phyloP scores from a whole-genome alignment of 2,113 vertebrate genomes.

The Apodemus speciosus region DNA sequence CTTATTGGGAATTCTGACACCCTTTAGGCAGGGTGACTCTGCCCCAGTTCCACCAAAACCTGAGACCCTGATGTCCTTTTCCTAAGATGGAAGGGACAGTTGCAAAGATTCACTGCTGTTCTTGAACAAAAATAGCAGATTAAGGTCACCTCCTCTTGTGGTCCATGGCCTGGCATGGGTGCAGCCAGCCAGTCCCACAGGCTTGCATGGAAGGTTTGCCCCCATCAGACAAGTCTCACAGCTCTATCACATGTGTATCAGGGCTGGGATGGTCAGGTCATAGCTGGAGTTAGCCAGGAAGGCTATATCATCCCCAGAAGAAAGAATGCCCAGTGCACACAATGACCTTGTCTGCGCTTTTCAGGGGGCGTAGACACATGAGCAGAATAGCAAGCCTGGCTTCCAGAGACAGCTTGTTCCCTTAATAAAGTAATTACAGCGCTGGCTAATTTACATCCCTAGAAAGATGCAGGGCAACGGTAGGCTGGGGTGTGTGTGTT shows the following conservation, averaged over 20 bases:
- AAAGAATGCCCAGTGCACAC: background rate
- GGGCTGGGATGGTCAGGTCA: background rate
- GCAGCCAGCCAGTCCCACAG: background rate
- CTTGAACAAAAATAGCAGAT: background rate
- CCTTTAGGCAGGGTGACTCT: background rate
- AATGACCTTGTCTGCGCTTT: background rate
- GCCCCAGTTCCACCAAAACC: background rate
- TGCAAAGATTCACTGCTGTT: background rate
- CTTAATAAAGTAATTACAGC: conserved; percentile 45
- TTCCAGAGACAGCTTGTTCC: conserved; percentile 26
- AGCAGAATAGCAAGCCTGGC: background rate
- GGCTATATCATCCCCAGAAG: background rate
- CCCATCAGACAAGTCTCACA: background rate
- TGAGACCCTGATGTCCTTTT: background rate
- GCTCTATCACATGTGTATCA: background rate
- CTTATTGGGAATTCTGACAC: background rate
- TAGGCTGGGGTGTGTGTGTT: background rate
- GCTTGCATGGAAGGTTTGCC: background rate
- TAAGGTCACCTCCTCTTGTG: background rate
- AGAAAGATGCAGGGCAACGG: conserved; percentile 68
- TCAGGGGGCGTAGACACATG: background rate
- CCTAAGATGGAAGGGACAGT: background rate
- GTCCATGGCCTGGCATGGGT: background rate
- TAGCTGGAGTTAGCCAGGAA: background rate
- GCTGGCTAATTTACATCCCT: conserved; percentile 59